A percentile compares a stretch with the other conserved stretches of the same genome.
Evolutionary conservation across 2,113 vertebrate species (phyloP).

Genomic region (Ahaetulla prasina): DNA sequence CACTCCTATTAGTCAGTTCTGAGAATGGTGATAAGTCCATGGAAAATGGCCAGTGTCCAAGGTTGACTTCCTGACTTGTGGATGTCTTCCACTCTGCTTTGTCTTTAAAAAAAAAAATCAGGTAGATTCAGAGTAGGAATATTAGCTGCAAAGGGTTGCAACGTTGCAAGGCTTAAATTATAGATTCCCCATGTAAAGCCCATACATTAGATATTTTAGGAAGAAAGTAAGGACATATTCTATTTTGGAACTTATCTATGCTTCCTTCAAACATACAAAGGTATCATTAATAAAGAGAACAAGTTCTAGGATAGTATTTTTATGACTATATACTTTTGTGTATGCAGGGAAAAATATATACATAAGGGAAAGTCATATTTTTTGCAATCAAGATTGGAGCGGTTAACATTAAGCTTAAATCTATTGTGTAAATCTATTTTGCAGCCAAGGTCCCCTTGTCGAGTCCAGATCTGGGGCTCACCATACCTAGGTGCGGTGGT

Average conservation of each 20-base stretch:
- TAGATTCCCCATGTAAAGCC: background rate
- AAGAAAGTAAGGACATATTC: background rate
- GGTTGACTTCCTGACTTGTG: background rate
- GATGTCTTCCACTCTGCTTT: background rate
- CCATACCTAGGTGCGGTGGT: too few relatives aligned
- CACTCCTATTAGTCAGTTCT: constrained; percentile 46
- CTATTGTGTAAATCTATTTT: too few relatives aligned
- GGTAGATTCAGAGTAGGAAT: background rate
- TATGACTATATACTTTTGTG: background rate
- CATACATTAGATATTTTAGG: background rate
- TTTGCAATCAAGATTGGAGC: too few relatives aligned
- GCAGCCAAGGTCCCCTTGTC: too few relatives aligned
- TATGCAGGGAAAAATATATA: background rate
- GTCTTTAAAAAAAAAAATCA: too few relatives aligned
- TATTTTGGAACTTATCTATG: background rate
- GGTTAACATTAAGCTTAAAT: too few relatives aligned
- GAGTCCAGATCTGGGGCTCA: too few relatives aligned
- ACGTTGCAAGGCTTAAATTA: background rate
- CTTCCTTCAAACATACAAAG: background rate
- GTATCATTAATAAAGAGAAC: background rate
- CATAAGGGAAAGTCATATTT: too few relatives aligned
- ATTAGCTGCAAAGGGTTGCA: background rate
- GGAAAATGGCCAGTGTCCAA: background rate
- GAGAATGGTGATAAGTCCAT: constrained; percentile 30
- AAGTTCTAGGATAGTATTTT: background rate